These are phyloP conservation scores for Sarcophaga variegata DNA, from an alignment of 2,888 invertebrate species.

Conservation along the genomic window DNA sequence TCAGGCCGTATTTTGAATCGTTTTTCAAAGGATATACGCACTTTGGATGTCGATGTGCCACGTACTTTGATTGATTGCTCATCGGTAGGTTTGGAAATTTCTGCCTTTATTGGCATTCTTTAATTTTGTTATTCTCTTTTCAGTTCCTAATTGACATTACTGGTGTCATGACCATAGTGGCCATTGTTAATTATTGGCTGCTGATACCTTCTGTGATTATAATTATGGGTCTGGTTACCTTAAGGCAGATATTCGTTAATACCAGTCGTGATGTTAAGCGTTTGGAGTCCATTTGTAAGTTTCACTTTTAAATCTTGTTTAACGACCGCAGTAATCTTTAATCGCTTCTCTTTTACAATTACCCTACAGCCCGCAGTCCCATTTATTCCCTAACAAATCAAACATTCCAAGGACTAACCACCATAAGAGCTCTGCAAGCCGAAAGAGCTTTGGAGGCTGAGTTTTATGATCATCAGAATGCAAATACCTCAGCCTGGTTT, in stretches of 20 bases:
- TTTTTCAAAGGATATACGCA: slow-evolving; percentile 88
- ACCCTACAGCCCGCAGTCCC: slow-evolving; percentile 87
- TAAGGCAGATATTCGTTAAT: slow-evolving; percentile 83
- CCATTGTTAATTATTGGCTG: slow-evolving; percentile 85
- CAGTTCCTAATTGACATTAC: slow-evolving; percentile 79
- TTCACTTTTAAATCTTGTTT: neutral
- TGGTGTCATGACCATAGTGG: slow-evolving; percentile 85
- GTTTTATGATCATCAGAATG: slow-evolving; percentile 85
- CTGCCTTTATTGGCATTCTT: neutral
- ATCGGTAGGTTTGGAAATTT: slow-evolving; percentile 81
- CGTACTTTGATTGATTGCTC: slow-evolving; percentile 84
- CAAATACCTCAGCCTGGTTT: slow-evolving; percentile 88
- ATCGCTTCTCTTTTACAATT: neutral
- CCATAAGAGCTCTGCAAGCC: slow-evolving; percentile 88
- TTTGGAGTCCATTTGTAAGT: slow-evolving; percentile 78
- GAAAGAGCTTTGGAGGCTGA: slow-evolving; percentile 85
- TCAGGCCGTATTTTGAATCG: slow-evolving; percentile 87
- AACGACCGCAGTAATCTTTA: neutral
- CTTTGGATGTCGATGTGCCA: slow-evolving; percentile 85
- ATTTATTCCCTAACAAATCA: slow-evolving; percentile 89
- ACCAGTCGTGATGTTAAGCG: slow-evolving; percentile 83
- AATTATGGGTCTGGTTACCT: slow-evolving; percentile 84
- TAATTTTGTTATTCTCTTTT: neutral
- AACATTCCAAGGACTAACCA: slow-evolving; percentile 89
- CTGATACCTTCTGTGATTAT: slow-evolving; percentile 84